phyloP scores from a whole-genome alignment of 2,113 vertebrate genomes.

The Mustela lutreola region DNA sequence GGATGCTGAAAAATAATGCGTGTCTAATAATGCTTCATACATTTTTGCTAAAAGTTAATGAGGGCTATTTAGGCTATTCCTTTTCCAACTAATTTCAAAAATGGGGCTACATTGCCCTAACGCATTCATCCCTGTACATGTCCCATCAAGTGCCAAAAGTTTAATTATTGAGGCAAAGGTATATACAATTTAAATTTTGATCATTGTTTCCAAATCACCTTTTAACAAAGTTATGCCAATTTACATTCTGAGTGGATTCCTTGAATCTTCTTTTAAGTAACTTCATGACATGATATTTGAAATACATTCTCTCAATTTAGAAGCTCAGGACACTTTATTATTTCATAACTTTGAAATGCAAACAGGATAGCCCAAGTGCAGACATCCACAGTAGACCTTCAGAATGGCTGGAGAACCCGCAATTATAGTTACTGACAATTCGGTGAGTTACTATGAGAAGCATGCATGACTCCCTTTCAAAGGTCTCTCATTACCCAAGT shows the following conservation, averaged over 20 bases:
- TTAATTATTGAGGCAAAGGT: conserved; percentile 32
- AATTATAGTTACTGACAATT: not conserved
- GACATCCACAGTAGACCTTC: not conserved
- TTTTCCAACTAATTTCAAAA: conserved; percentile 24
- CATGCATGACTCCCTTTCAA: not conserved
- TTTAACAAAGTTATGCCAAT: conserved; percentile 41
- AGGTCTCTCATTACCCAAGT: not conserved
- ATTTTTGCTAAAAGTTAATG: not conserved
- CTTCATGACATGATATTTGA: not conserved
- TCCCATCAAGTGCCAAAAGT: conserved; percentile 34
- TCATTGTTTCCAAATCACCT: conserved; percentile 7
- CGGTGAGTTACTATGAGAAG: not conserved
- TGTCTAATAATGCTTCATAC: not conserved
- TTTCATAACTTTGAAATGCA: not conserved
- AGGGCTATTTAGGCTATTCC: not conserved
- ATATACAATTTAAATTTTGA: conserved; percentile 47
- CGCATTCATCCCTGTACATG: not conserved
- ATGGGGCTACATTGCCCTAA: not conserved
- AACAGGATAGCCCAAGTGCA: not conserved
- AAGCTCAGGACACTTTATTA: not conserved
- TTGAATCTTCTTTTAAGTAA: not conserved
- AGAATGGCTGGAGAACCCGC: not conserved
- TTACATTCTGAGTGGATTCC: conserved; percentile 57
- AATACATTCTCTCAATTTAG: not conserved
- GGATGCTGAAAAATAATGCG: not conserved